These are phyloP conservation scores for Linyphia triangularis DNA, from an alignment of 2,888 invertebrate species.

Conservation along the genomic window DNA sequence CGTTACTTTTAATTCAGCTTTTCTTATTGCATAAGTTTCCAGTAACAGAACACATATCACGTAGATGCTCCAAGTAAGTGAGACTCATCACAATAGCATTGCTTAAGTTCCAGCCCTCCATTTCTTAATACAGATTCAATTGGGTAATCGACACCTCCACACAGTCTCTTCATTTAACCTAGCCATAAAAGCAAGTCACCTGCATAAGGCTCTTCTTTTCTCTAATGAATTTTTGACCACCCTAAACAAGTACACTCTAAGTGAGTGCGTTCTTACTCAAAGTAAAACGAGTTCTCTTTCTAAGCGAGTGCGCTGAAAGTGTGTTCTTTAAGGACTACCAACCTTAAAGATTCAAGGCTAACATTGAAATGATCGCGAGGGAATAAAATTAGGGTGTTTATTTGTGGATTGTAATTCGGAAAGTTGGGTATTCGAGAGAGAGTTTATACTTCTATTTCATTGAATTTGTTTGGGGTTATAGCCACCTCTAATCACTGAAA, in stretches of 20 bases:
- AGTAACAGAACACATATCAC: no score
- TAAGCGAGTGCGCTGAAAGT: neutral
- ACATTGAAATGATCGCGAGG: neutral
- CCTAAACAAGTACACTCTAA: neutral
- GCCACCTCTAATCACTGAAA: neutral
- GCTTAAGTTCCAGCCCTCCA: conserved; percentile 24
- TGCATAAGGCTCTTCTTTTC: neutral
- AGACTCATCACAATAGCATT: conserved; percentile 2
- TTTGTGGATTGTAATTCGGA: neutral
- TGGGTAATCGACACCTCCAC: conserved; percentile 32
- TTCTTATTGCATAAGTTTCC: no score
- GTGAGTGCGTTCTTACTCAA: no score
- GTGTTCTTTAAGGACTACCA: neutral
- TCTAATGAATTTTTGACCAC: conserved; percentile 28
- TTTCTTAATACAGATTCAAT: conserved; percentile 37
- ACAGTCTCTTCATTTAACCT: conserved; percentile 42
- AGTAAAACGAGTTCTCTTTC: no score
- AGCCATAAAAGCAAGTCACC: conserved; percentile 43
- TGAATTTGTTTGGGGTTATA: neutral
- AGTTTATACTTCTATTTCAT: neutral
- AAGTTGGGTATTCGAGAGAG: neutral
- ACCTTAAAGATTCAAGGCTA: neutral
- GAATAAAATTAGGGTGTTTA: neutral
- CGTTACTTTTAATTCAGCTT: no score
- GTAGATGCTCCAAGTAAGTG: neutral